Conservation (phyloP, 2,113 vertebrate species). For the Xenus cinereus region DNA sequence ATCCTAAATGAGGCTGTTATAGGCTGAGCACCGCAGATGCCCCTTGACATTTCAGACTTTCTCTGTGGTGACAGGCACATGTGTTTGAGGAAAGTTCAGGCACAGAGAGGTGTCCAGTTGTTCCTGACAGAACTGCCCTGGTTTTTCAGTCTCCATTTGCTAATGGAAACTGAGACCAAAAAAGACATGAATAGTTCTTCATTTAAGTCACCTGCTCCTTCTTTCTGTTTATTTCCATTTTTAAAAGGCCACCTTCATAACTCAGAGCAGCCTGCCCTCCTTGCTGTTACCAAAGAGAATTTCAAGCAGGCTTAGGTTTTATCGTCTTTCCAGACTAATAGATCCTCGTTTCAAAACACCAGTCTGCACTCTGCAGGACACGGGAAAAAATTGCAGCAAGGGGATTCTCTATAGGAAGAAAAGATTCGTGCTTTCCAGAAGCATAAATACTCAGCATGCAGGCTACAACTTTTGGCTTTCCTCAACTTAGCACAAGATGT, state of each 20-base stretch:
- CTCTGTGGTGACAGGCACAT: neutral
- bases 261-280: conserved; percentile 30
- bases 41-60: neutral
- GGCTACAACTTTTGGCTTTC: neutral
- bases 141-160: neutral
- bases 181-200: neutral
- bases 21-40: neutral
- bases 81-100: neutral
- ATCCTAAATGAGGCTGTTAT: neutral
- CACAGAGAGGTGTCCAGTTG: neutral
- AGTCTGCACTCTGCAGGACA: conserved; percentile 67
- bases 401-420: neutral
- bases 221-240: conserved; percentile 65
- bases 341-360: conserved; percentile 57
- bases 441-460: neutral
- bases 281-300: conserved; percentile 25
- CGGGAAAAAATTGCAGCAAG: neutral
- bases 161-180: conserved; percentile 27
- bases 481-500: neutral
- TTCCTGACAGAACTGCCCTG: neutral
- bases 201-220: conserved; percentile 43
- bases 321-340: neutral
- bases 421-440: neutral
- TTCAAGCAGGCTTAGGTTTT: conserved; percentile 37
- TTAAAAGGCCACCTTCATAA: conserved; percentile 70